Conservation (phyloP, 2,113 vertebrate species). For the Balaeniceps rex region DNA sequence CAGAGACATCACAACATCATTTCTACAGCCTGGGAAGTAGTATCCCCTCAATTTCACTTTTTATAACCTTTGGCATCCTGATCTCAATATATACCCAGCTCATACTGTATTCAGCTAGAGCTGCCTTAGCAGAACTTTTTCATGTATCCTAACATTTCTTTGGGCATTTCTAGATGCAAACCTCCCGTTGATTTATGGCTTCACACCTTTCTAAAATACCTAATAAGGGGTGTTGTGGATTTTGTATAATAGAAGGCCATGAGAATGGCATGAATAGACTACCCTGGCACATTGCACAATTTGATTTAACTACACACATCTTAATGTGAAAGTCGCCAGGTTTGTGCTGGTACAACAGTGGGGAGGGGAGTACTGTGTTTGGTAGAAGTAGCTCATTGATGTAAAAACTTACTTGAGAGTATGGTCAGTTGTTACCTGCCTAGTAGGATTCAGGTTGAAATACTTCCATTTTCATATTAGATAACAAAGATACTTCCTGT, state of each 20-base stretch:
- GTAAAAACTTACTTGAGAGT: not conserved
- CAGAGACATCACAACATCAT: not conserved
- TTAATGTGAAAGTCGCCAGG: not conserved
- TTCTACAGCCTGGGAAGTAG: not conserved
- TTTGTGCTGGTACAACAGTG: not conserved
- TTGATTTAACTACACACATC: rapidly evolving
- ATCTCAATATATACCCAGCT: not conserved
- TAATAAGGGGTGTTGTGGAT: not conserved
- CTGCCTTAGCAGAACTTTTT: not conserved
- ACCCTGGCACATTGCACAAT: not conserved
- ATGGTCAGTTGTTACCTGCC: not conserved
- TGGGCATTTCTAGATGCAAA: not conserved
- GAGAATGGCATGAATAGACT: not conserved
- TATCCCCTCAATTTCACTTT: not conserved
- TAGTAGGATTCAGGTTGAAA: not conserved
- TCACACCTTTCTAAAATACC: not conserved
- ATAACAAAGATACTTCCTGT: not conserved
- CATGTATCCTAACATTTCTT: not conserved
- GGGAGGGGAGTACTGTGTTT: not conserved
- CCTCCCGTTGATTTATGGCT: not conserved
- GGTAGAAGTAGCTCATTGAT: not conserved
- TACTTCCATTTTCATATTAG: not conserved
- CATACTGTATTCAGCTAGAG: not conserved
- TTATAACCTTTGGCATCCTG: not conserved
- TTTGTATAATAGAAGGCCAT: not conserved